Evolutionary conservation across 2,113 vertebrate genomes (phyloP).

Genomic region (Regulus satrapa): DNA sequence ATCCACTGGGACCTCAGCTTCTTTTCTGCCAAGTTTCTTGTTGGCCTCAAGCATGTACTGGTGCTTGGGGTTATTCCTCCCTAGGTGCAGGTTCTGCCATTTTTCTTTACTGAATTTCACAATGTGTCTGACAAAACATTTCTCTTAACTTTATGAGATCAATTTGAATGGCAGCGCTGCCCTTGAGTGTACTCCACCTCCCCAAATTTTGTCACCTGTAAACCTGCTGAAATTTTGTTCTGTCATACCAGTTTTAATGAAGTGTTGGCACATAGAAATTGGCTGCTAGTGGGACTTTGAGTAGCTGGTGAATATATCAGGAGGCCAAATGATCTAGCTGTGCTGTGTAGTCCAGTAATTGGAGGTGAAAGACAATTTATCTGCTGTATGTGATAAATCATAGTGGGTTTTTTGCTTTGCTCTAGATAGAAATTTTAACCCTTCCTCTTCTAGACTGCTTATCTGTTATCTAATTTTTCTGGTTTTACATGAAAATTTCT

Average conservation of each 20-base stretch:
- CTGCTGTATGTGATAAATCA: background rate
- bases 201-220: background rate
- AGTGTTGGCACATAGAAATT: background rate
- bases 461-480: background rate
- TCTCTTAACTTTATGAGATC: background rate
- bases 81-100: background rate
- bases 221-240: background rate
- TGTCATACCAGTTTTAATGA: background rate
- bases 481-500: background rate
- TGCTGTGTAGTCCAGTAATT: background rate
- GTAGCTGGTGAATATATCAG: background rate
- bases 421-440: background rate
- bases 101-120: background rate
- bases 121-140: background rate
- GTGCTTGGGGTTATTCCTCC: background rate
- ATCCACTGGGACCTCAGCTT: background rate
- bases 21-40: background rate
- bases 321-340: background rate
- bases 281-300: background rate
- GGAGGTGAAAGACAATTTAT: background rate
- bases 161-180: background rate
- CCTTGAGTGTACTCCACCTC: background rate
- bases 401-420: background rate
- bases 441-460: background rate
- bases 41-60: fast-evolving